Evolutionary conservation across 2,797 vertebrate genomes (phyloP).

Genomic region (Cyprinella venusta): DNA sequence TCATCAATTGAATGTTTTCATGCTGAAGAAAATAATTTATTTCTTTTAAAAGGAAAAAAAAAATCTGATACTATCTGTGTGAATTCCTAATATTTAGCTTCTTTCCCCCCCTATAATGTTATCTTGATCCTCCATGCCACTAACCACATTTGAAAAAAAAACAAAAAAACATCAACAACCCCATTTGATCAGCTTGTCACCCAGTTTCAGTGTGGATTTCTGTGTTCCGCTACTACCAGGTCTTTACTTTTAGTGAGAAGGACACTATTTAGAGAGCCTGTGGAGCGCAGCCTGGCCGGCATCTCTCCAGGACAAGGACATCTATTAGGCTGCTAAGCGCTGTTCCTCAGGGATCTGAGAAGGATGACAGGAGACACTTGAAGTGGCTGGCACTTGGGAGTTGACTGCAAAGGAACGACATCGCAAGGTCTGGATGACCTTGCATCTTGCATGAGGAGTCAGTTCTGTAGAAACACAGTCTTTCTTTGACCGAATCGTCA

Average conservation of each 20-base stretch:
- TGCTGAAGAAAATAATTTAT: not conserved
- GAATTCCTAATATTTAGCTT: not conserved
- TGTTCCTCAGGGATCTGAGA: conserved; percentile 30
- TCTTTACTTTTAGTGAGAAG: not conserved
- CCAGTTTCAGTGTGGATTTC: not conserved
- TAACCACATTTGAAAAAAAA: not conserved
- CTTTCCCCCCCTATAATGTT: not conserved
- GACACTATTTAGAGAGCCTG: not conserved
- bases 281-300: not conserved
- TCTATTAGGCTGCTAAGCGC: not conserved
- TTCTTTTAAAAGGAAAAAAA: not conserved
- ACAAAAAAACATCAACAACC: not conserved
- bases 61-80: not conserved
- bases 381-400: conserved; percentile 19
- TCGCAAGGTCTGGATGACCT: not conserved
- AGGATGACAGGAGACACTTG: conserved; percentile 17
- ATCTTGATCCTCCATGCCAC: not conserved
- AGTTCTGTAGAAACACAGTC: not conserved
- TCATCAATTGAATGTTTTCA: not conserved
- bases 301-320: conserved; percentile 15
- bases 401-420: not conserved
- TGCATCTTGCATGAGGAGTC: not conserved
- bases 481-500: conserved; percentile 1
- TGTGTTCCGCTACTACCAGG: not conserved
- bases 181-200: not conserved